Evolutionary conservation across 92 coral and sea anemone genomes (phyloP).

Genomic region (Heliopora coerulea): DNA sequence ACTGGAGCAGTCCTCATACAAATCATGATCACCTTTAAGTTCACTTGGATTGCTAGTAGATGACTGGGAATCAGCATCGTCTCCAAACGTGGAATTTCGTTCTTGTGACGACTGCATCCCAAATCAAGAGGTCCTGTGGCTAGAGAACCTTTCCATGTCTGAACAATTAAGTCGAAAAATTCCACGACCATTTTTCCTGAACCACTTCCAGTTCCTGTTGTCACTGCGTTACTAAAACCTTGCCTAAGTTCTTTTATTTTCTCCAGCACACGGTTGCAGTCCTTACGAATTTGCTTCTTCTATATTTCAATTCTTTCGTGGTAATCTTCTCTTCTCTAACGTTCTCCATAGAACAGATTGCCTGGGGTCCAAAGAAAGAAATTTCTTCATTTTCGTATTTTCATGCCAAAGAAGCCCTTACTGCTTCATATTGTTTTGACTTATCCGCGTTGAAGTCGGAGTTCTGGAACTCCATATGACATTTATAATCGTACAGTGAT

Average conservation of each 20-base stretch:
- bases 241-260: too few relatives aligned
- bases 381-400: conserved; percentile 18
- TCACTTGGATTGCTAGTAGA: too few relatives aligned
- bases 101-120: neutral
- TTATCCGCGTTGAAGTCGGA: conserved; percentile 12
- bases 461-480: conserved; percentile 16
- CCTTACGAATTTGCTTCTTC: too few relatives aligned
- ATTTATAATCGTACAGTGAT: conserved; percentile 8
- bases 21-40: too few relatives aligned
- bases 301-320: too few relatives aligned
- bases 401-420: conserved; percentile 18
- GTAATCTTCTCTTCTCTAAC: too few relatives aligned
- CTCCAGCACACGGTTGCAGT: too few relatives aligned
- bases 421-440: conserved; percentile 23
- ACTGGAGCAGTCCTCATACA: too few relatives aligned
- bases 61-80: too few relatives aligned
- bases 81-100: too few relatives aligned
- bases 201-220: conserved; percentile 10
- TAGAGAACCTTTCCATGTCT: conserved; percentile 22
- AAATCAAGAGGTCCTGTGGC: conserved; percentile 16
- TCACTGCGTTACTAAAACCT: too few relatives aligned
- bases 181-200: conserved; percentile 2
- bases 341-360: conserved; percentile 10
- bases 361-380: conserved; percentile 13
- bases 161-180: conserved; percentile 18